Conservation (phyloP, 1,140 invertebrate genomes). For the Sarcophaga peregrina region DNA sequence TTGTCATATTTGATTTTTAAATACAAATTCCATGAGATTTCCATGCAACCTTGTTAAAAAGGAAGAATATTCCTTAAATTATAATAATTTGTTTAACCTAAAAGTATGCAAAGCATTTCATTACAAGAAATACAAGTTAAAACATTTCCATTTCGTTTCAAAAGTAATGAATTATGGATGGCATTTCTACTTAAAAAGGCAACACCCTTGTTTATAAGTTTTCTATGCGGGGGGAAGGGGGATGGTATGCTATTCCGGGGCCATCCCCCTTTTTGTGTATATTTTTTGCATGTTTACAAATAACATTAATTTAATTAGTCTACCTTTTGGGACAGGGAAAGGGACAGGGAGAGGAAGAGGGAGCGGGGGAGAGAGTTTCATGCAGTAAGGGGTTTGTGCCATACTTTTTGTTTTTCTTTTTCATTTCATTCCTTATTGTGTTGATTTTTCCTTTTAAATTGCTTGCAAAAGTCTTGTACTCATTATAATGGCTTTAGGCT, state of each 20-base stretch:
- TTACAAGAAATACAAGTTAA: neutral
- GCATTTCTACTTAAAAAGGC: neutral
- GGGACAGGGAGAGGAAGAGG: neutral
- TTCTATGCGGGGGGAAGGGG: no score
- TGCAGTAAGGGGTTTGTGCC: neutral
- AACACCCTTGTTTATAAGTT: neutral
- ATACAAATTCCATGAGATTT: no score
- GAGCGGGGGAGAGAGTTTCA: neutral
- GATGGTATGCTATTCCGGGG: no score
- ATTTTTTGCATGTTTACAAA: slow-evolving; percentile 27
- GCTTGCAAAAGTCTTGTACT: slow-evolving; percentile 5
- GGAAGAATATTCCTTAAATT: no score
- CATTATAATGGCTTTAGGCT: slow-evolving; percentile 6
- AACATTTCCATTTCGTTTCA: neutral
- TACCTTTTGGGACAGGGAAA: neutral
- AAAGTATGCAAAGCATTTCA: slow-evolving; percentile 14
- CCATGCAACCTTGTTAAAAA: no score
- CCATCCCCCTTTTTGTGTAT: neutral
- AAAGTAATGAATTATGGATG: slow-evolving; percentile 6
- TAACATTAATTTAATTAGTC: slow-evolving; percentile 38
- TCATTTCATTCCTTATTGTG: neutral
- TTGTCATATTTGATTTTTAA: neutral
- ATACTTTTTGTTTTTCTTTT: neutral
- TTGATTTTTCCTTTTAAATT: slow-evolving; percentile 1
- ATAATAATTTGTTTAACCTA: neutral